Conservation (phyloP, 1,140 invertebrate species). For the Drosophila lacteicornis region DNA sequence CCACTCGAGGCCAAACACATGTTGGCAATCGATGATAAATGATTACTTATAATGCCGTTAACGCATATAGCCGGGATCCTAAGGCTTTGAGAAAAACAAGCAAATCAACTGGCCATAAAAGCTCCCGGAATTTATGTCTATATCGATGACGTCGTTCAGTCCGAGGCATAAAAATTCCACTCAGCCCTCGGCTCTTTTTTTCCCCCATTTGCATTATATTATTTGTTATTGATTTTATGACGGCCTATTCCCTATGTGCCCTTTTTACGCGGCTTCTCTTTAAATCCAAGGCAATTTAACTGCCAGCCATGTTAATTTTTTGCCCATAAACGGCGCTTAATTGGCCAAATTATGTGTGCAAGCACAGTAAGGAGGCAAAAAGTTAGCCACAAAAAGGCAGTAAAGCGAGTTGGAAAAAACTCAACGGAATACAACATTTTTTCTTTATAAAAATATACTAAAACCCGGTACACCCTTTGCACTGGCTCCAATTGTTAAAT, state of each 20-base stretch:
- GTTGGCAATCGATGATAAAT: conserved; percentile 76
- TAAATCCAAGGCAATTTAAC: conserved; percentile 37
- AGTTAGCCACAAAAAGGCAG: background rate
- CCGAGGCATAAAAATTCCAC: conserved; percentile 57
- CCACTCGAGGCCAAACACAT: conserved; percentile 71
- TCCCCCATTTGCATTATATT: conserved; percentile 62
- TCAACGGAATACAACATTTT: conserved; percentile 10
- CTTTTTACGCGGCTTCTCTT: conserved; percentile 20
- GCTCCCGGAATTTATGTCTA: conserved; percentile 60
- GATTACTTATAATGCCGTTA: conserved; percentile 65
- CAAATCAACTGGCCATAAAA: conserved; percentile 72
- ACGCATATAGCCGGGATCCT: conserved; percentile 44
- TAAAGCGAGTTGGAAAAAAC: conserved; percentile 13
- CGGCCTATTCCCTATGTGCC: conserved; percentile 10
- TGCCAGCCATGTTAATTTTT: conserved; percentile 54
- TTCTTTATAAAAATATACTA: conserved; percentile 8
- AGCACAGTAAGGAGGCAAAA: conserved; percentile 30
- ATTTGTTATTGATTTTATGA: conserved; percentile 75
- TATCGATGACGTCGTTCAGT: conserved; percentile 50
- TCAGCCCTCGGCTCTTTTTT: conserved; percentile 54
- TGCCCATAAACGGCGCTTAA: conserved; percentile 64
- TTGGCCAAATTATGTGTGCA: conserved; percentile 65
- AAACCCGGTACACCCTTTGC: conserved; percentile 10
- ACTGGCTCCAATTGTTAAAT: background rate
- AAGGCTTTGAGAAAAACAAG: conserved; percentile 33